Conservation (phyloP, 2,888 invertebrate genomes). For the Chrysina gloriosa region DNA sequence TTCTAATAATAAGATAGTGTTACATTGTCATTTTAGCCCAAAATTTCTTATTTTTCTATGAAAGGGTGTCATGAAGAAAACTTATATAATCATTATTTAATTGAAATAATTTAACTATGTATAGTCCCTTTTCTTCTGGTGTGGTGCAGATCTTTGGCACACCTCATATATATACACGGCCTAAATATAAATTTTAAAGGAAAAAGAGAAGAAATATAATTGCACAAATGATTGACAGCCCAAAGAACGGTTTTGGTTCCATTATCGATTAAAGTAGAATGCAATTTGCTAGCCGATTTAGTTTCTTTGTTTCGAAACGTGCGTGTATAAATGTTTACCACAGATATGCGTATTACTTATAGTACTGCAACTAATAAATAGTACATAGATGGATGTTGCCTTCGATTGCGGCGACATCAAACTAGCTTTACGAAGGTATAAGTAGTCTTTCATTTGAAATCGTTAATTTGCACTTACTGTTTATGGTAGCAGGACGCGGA, state of each 20-base stretch:
- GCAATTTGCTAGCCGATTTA: slow-evolving; percentile 24
- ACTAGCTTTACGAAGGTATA: not conserved
- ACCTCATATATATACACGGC: not conserved
- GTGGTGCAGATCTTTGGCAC: too few species aligned
- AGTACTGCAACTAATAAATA: not conserved
- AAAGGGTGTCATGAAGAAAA: too few species aligned
- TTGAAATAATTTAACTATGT: too few species aligned
- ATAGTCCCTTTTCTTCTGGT: too few species aligned
- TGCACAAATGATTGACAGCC: slow-evolving; percentile 20
- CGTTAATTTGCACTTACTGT: not conserved
- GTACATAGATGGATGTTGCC: not conserved
- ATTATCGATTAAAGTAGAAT: not conserved
- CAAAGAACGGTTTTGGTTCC: slow-evolving; percentile 9
- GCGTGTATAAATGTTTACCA: too few species aligned
- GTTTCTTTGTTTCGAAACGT: slow-evolving; percentile 1
- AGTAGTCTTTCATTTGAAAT: not conserved
- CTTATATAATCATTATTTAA: too few species aligned
- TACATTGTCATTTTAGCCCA: too few species aligned
- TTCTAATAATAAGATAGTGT: too few species aligned
- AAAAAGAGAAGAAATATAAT: slow-evolving; percentile 20
- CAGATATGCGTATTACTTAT: not conserved
- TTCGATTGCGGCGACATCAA: slow-evolving; percentile 22
- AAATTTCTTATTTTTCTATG: too few species aligned
- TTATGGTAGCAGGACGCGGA: too few species aligned
- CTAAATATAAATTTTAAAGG: slow-evolving; percentile 16